Base-by-base conservation (phyloP, 2,888 invertebrate genomes). In the Biston betularia region DNA sequence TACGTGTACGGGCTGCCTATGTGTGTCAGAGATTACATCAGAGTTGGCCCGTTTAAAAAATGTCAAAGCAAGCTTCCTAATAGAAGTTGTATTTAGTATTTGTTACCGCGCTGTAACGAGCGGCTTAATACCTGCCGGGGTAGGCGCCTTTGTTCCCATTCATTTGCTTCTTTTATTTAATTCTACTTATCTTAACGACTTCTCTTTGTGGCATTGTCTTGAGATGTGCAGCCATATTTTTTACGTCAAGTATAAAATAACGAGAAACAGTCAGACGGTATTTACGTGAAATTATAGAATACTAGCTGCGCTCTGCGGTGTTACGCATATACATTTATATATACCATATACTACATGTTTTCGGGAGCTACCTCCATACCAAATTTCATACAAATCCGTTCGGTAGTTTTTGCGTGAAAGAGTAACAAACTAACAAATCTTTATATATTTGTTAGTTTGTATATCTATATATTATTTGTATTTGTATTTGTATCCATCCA, bases 141-240 rank as follows among this genome's bases (percentile, higher is more conserved):
- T 11, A n/a, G 60, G 49, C 49, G 62, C 34, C 56, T 44, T 68
- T 70, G 72, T 72, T 72, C 54, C 57, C 53, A 58, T 59, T 66
- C 59, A 38, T 65, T 62, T 44, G 61, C 48, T 63, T 67, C 61
- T 63, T 66, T 70, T 69, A 61, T 69, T 63, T 61, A 50, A 60
- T 57, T 58, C 60, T 65, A 68, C 69, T 69, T 71, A 69, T 58
- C 60, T 52, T 65, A 68, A 69, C 52, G 67, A 61, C 56, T 63
- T 71, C 35, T 56, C 55, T 50, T 56, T 55, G 65, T 50, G 35
- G 42, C 38, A 53, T 48, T 64, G 48, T 61, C 48, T 61, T 50
- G 52, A 35, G 58, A 46, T 46, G 48, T 64, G 10, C 24, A 33
- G 15, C 15, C 10, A 46, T 46, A 35, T 34, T 48, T 57, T 57